Evolutionary conservation across 1,140 invertebrate species (phyloP).

Genomic region (Atta texana): DNA sequence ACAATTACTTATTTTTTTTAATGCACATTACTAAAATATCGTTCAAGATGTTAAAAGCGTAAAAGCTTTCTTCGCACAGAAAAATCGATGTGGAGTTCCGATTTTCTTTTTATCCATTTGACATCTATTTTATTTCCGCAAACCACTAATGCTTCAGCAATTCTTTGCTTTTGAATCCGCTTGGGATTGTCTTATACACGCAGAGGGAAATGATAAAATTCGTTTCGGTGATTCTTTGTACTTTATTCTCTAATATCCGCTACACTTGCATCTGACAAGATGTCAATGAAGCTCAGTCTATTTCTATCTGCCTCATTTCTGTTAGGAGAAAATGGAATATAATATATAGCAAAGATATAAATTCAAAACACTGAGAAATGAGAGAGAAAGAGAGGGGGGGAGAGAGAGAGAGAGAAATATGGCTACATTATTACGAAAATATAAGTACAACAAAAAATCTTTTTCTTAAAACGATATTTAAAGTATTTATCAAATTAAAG

Average conservation of each 20-base stretch:
- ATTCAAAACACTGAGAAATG: background rate
- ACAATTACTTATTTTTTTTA: conserved; percentile 7
- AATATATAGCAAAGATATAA: background rate
- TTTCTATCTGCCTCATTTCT: background rate
- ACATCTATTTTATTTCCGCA: conserved; percentile 24
- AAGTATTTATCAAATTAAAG: background rate
- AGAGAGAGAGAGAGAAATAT: background rate
- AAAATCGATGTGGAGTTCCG: conserved; percentile 20
- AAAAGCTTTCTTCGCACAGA: background rate
- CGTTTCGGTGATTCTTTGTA: conserved; percentile 21
- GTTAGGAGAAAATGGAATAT: background rate
- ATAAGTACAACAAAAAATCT: background rate
- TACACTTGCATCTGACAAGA: conserved; percentile 48
- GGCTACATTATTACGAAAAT: background rate
- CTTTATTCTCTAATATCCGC: conserved; percentile 33
- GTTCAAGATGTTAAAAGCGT: background rate
- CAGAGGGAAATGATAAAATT: conserved; percentile 25
- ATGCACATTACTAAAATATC: background rate
- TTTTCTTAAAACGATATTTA: background rate
- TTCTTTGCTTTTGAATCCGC: background rate
- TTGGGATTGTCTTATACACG: conserved; percentile 33
- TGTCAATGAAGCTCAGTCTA: background rate
- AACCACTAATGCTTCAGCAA: conserved; percentile 19
- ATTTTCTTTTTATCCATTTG: conserved; percentile 58
- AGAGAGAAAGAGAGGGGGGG: background rate